Conservation (phyloP, 2,888 invertebrate species). For the Parthenolecanium corni region DNA sequence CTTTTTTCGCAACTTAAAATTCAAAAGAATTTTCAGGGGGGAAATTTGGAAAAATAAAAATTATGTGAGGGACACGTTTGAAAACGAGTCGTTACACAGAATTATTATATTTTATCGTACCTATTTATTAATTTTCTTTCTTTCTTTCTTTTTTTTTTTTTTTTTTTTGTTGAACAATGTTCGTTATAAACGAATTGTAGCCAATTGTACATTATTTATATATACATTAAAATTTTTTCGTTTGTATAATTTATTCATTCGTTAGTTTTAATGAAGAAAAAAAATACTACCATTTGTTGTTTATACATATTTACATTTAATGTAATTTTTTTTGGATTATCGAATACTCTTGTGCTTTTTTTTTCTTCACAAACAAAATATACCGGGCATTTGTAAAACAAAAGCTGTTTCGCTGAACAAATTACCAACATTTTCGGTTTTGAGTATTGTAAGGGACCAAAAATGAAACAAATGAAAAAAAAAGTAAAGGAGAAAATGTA, state of each 20-base stretch:
- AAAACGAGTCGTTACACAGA: too few species aligned
- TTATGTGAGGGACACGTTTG: background rate
- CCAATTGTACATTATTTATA: background rate
- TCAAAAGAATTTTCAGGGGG: background rate
- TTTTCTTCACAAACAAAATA: background rate
- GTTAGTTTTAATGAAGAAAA: slow-evolving; percentile 2
- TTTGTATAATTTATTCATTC: background rate
- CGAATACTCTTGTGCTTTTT: background rate
- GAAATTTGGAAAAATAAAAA: background rate
- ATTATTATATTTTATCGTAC: background rate
- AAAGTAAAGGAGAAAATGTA: too few species aligned
- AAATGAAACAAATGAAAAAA: too few species aligned
- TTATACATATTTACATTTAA: background rate
- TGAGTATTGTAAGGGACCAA: too few species aligned
- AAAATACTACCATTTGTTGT: slow-evolving; percentile 7
- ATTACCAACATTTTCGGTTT: too few species aligned
- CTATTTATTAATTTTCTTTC: slow-evolving; percentile 7
- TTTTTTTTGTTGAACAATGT: slow-evolving; percentile 1
- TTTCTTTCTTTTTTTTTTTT: slow-evolving; percentile 9
- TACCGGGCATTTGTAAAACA: too few species aligned
- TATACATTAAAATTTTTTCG: background rate
- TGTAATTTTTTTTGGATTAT: background rate
- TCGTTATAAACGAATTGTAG: slow-evolving; percentile 12
- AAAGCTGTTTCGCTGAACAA: too few species aligned
- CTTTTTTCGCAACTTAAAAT: background rate